Evolutionary conservation across 92 coral and sea anemone species (phyloP), one percentile per base, ranked within the genome.

Genomic region (Phymanthus crucifer): DNA sequence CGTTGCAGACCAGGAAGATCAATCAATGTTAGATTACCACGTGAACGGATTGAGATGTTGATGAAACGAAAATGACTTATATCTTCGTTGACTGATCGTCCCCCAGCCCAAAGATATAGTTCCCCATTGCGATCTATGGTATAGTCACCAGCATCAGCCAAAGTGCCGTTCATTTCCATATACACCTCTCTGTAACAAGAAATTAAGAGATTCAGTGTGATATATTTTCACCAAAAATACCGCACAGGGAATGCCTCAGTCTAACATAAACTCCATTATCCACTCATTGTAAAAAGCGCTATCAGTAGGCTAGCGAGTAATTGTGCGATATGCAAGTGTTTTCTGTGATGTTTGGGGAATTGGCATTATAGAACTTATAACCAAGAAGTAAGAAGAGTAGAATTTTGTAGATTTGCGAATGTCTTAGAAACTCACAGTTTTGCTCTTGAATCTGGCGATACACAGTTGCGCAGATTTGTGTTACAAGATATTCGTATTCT

Each of bases 121-220:
- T 86, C 86, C 2, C 93, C 93, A 21, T 58, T 72, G 13, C 90
- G 71, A 72, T 90, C 93, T 32, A 90, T 38, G 19, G 82, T 84
- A 71, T 90, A 90, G 77, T 90, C 93, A 17, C 71, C 77, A 45
- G 93, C 83, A 37, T 90, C 93, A 2, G 93, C 81, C 54, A 90
- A 69, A 23, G 86, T 86, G 2, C 93, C 93, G 78, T 90, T 90
- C 40, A 90, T 86, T 70, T 90, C 82, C 93, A 90, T 90, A 83
- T 86, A 90, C 3, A 90, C 90, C 35, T 86, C 83, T 45, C 81
- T 77, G n/a, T 76, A 14, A 17, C 29, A 21, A 14, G 9, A 29
- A 38, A 7, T 18, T 11, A 38, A 32, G 34, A 36, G 31, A 35
- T 3, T 12, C 4, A 50, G 16, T 6, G 16, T 3, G 16, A 50